These are phyloP conservation scores for Drosophila putrida DNA, from an alignment of 2,888 invertebrate genomes.

Conservation along the genomic window DNA sequence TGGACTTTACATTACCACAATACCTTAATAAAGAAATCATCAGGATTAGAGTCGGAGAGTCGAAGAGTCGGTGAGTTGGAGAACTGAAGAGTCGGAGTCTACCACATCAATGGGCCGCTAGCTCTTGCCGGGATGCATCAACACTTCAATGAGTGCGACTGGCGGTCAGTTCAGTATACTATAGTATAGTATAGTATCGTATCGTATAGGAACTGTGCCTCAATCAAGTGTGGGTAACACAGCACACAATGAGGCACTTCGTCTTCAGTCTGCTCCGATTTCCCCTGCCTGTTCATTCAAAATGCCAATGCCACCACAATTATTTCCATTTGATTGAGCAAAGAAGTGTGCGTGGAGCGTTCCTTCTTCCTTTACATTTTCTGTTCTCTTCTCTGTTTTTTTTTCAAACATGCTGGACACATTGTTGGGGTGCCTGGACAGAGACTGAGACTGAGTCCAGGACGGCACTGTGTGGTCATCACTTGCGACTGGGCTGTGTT, in stretches of 20 bases:
- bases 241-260: constrained; percentile 55
- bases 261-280: constrained; percentile 32
- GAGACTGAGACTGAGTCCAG: constrained; percentile 5
- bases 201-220: constrained; percentile 54
- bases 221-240: constrained; percentile 56
- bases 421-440: constrained; percentile 51
- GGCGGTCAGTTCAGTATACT: constrained; percentile 19
- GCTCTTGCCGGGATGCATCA: constrained; percentile 73
- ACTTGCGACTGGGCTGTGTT: constrained; percentile 60
- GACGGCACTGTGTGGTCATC: constrained; percentile 66
- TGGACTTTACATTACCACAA: constrained; percentile 44
- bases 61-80: constrained; percentile 16
- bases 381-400: constrained; percentile 3
- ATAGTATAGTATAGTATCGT: constrained; percentile 10
- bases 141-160: constrained; percentile 79
- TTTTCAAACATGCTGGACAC: constrained; percentile 51
- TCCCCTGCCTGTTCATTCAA: constrained; percentile 8
- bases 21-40: constrained; percentile 72
- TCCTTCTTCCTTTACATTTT: constrained; percentile 40
- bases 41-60: constrained; percentile 10
- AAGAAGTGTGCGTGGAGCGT: constrained; percentile 79
- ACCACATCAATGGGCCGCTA: constrained; percentile 56
- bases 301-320: constrained; percentile 67
- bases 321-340: constrained; percentile 84
- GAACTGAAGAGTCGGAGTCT: constrained; percentile 19